Evolutionary conservation across 2,888 invertebrate species (phyloP), one percentile per base, ranked within the genome.

Genomic region (Acleris emargana): DNA sequence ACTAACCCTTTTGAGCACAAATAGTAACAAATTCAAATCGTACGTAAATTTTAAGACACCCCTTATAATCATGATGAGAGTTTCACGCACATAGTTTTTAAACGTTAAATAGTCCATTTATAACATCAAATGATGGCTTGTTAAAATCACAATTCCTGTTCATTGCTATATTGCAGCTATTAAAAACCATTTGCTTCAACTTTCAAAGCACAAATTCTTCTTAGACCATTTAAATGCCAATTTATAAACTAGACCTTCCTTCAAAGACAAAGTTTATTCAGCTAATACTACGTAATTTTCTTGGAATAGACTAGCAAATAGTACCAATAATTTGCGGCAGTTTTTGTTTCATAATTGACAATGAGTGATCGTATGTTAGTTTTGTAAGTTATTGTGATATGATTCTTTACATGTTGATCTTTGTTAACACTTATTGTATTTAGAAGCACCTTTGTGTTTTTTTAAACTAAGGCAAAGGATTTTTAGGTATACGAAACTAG

Each of bases 281-380:
- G 54, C 3, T 74, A 74, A 75, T 72, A 68, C 68, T 64, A 72
- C 64, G 66, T 72, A 54, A 75, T 80, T 79, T 75, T 76, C 71
- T 77, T 74, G 66, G 3, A 80, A 67, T 62, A 67, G 75, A 74
- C 75, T 70, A 67, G 72, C 70, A 72, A 73, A 73, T 71, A 58
- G 62, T 42, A 55, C 58, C 49, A 58, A 55, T 28, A 7, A 9
- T 57, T 49, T 58, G 62, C 62, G 42, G 53, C 60, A 28, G 18
- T 54, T 32, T 20, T 43, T 60, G 66, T n/a, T 17, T 53, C 47
- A 58, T 17, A 47, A 11, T 5, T 6, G 25, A 22, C 13, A 9
- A 25, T 11, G 7, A 9, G 58, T 32, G 32, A 3, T 16, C n/a
- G 7, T 52, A 53, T 6, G 45, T 0, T 16, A 6, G n/a, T 6